These are phyloP conservation scores for Cryptops parisi DNA, from an alignment of 2,888 invertebrate species.

Conservation along the genomic window DNA sequence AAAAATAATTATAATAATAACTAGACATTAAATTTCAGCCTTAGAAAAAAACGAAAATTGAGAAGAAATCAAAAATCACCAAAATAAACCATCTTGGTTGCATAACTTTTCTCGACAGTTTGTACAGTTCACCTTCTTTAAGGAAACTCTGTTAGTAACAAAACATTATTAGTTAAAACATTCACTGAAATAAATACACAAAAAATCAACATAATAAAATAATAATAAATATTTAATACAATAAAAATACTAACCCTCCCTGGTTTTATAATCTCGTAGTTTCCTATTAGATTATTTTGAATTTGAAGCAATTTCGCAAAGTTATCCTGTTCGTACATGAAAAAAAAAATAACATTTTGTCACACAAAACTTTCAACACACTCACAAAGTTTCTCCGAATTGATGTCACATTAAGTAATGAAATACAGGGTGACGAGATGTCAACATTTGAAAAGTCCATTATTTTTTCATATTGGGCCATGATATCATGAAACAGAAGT, in stretches of 20 bases:
- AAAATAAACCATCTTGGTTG: constrained; percentile 48
- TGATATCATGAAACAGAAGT: no score
- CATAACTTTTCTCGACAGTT: constrained; percentile 46
- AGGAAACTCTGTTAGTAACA: constrained; percentile 35
- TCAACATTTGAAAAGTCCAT: no score
- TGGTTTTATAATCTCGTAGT: constrained; percentile 39
- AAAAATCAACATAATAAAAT: background rate
- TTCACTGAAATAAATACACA: background rate
- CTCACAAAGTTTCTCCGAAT: no score
- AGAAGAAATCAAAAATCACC: constrained; percentile 35
- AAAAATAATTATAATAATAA: background rate
- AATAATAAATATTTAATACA: background rate
- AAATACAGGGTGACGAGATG: no score
- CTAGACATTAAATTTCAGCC: background rate
- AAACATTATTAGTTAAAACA: background rate
- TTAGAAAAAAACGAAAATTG: background rate
- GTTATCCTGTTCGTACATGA: constrained; percentile 38
- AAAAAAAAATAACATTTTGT: constrained; percentile 11
- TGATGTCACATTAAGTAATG: background rate
- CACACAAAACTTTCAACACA: background rate
- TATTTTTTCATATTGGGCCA: no score
- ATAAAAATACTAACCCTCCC: constrained; percentile 33
- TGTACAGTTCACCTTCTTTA: constrained; percentile 47
- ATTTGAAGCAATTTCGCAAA: constrained; percentile 39
- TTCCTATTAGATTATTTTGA: constrained; percentile 33